Conservation (phyloP, 2,113 vertebrate genomes). For the Harpagus bidentatus region DNA sequence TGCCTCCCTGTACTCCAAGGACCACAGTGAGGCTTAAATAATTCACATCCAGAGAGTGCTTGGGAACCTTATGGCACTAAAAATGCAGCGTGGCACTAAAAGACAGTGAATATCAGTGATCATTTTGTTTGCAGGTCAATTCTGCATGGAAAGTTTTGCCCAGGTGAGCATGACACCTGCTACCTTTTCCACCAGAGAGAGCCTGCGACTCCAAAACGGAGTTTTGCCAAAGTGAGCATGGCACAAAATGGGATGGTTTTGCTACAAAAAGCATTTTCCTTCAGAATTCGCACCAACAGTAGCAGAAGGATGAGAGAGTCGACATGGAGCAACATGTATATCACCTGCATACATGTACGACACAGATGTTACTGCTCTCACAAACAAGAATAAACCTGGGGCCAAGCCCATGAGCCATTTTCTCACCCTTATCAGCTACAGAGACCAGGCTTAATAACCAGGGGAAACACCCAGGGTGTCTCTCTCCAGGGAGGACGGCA, state of each 20-base stretch:
- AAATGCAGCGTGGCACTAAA: neutral
- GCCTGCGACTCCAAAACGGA: fast-evolving
- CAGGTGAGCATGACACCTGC: neutral
- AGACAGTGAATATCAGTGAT: neutral
- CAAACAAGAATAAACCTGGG: neutral
- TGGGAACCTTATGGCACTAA: neutral
- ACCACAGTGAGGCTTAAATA: neutral
- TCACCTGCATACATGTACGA: neutral
- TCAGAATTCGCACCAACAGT: neutral
- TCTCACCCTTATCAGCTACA: neutral
- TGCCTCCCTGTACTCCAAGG: neutral
- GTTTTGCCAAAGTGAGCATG: neutral
- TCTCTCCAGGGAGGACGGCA: neutral
- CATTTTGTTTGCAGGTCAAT: neutral
- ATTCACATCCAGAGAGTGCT: neutral
- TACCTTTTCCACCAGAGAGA: neutral
- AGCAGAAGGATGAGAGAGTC: neutral
- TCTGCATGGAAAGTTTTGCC: neutral
- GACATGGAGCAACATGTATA: fast-evolving
- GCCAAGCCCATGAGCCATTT: neutral
- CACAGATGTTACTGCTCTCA: fast-evolving
- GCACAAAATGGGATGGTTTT: neutral
- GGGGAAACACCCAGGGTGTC: neutral
- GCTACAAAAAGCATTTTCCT: neutral
- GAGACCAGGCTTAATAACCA: neutral